Base-by-base conservation (phyloP, 2,113 vertebrate species). In the Lophotis ruficrista region DNA sequence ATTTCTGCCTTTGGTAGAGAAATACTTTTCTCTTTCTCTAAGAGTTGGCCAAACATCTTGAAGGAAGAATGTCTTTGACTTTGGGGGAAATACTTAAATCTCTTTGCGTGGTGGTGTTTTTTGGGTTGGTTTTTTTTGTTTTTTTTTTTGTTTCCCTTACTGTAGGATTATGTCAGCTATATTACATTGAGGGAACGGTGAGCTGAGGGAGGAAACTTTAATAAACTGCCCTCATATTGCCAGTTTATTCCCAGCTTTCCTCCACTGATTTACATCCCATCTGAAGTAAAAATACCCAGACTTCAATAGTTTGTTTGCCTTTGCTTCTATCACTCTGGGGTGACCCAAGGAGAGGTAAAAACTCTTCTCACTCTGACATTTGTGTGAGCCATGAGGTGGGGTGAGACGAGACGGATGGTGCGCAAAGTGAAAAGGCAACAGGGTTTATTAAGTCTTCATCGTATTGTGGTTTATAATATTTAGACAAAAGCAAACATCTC, bases 261-360 rank as follows among this genome's bases (percentile, higher is more conserved):
- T 56, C 92, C 83, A 28, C 54, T 90, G 90, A 93, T 96, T 87
- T 93, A 51, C 90, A 93, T 95, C 83, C 80, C 77, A 71, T 79
- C 48, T 87, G 93, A 96, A 93, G 77, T 79, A 93, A 89, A 95
- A 96, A 96, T 92, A 95, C 61, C 72, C 69, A 79, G 90, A 48
- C 92, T 87, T 94, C 70, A 80, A 95, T 75, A 86, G 81, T 95
- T 91, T 97, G 92, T 96, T 95, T 97, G 76, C 91, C 68, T 97
- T 89, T 94, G 64, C 80, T 90, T 93, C 27, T 90, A 90, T 81
- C 80, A 90, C 78, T 95, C 41, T 75, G 83, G 65, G 64, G 92
- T 1, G 31, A 95, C 90, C 76, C 2, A 3, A 75, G 80, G 92
- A 95, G 69, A 87, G 89, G 79, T 64, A 93, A 83, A 51, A 96